Evolutionary conservation across 2,888 invertebrate genomes (phyloP).

Genomic region (Gnatocerus cornutus): DNA sequence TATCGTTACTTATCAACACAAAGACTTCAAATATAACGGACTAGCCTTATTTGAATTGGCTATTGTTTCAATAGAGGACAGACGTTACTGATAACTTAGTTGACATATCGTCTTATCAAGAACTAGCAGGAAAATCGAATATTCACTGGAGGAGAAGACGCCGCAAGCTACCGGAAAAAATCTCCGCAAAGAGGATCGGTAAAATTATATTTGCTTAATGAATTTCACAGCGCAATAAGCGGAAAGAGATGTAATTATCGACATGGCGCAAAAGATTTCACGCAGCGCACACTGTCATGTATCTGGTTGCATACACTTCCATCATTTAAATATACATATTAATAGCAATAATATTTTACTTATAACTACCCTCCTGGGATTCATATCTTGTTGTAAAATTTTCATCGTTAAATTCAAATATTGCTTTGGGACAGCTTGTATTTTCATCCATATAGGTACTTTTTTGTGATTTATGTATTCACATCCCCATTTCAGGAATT

Average conservation of each 20-base stretch:
- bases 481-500: not conserved
- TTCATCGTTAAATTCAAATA: conserved; percentile 1
- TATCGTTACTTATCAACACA: conserved; percentile 55
- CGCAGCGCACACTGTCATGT: not conserved
- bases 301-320: conserved; percentile 7
- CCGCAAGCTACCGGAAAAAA: conserved; percentile 25
- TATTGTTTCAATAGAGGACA: conserved; percentile 18
- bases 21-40: conserved; percentile 51
- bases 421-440: conserved; percentile 3
- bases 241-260: conserved; percentile 14
- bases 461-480: not conserved
- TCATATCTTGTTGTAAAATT: conserved; percentile 4
- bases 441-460: not conserved
- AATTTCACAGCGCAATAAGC: conserved; percentile 29
- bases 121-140: conserved; percentile 19
- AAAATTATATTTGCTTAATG: conserved; percentile 40
- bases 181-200: conserved; percentile 29
- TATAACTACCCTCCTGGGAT: not conserved
- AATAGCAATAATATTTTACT: not conserved
- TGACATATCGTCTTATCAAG: conserved; percentile 14
- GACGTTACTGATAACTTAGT: conserved; percentile 3
- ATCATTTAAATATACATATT: not conserved
- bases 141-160: conserved; percentile 17
- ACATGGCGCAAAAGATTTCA: too few relatives aligned
- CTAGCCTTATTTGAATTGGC: conserved; percentile 55